Percentiles rank a stretch among this genome's conserved stretches.
These are phyloP conservation scores for Capreolus pygargus DNA, from an alignment of 2,113 vertebrate species.

Conservation along the genomic window DNA sequence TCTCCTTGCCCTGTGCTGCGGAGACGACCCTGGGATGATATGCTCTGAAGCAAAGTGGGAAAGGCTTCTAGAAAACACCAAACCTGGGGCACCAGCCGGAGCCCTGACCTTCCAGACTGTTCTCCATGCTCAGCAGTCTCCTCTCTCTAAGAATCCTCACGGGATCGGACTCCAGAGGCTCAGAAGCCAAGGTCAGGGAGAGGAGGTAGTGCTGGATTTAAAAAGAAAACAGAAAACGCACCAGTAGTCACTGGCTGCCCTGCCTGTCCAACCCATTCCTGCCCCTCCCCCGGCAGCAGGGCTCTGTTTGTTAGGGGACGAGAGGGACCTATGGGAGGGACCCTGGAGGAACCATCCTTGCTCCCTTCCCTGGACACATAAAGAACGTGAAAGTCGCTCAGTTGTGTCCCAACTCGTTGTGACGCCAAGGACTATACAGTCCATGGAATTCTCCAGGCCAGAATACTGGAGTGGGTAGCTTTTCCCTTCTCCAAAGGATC, in stretches of 20 bases:
- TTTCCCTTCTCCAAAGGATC: background rate
- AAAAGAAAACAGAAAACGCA: background rate
- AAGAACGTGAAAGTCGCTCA: background rate
- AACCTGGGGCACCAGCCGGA: background rate
- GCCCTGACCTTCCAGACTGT: background rate
- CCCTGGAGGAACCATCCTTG: background rate
- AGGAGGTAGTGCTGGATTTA: background rate
- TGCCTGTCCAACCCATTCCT: background rate
- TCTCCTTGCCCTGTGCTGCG: background rate
- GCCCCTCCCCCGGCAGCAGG: background rate
- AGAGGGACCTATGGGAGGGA: background rate
- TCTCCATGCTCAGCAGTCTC: background rate
- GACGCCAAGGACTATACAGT: background rate
- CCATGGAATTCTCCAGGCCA: background rate
- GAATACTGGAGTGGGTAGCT: background rate
- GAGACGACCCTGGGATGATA: background rate
- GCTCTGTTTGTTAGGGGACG: too few relatives aligned
- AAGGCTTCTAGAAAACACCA: background rate
- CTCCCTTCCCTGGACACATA: background rate
- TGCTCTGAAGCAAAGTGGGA: background rate
- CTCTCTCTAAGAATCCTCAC: background rate
- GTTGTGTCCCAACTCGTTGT: background rate
- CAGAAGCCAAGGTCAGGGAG: background rate
- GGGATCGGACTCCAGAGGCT: background rate
- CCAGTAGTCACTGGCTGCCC: background rate